Evolutionary conservation across 2,113 vertebrate genomes (phyloP), one percentile per base, ranked within the genome.

Genomic region (Dipodomys ordii): DNA sequence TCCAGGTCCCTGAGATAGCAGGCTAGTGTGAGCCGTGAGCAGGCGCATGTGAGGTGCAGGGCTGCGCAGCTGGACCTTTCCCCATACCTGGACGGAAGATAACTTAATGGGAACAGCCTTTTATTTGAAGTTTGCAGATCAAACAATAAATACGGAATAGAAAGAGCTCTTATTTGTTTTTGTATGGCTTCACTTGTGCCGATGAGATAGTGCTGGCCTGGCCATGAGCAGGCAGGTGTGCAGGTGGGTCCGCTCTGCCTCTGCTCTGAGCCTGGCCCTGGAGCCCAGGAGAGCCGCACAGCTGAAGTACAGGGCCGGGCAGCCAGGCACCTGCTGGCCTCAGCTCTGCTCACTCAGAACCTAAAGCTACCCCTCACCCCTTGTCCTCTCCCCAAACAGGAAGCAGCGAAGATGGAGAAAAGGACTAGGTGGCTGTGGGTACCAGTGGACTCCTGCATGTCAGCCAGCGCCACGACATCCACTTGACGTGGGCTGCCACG

Each of bases 371-470:
- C 27, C 20, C 82, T 96, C 3, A 22, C 89, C 10, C 30, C 20
- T 23, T 93, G 35, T 64, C 62, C 6, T 25, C 62, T 9, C 23
- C 22, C 62, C 23, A 7, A 20, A 95, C 32, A 99, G 99, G 99
- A 96, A 99, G 99, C 98, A 99, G 99, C 32, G 99, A 99, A 98
- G 99, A 99, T 7, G 99, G 99, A 96, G 99, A 99, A 69, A 99
- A 99, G 94, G 99, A 99, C 90, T 99, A 99, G 97, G 53, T 4
- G 1, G 44, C 57, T 32, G 82, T 80, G 11, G 27, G 71, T 0
- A 7, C 39, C 0, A 25, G 89, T 20, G 15, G 87, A 4, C 19
- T 13, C 67, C 67, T 1, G 87, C 7, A 13, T 53, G 73, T 82
- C 67, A 8, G 74, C 91, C 88, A 4, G 15, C 15, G 15, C 53